Conservation (phyloP, 2,113 vertebrate species). For the Drymodes brunneopygia region DNA sequence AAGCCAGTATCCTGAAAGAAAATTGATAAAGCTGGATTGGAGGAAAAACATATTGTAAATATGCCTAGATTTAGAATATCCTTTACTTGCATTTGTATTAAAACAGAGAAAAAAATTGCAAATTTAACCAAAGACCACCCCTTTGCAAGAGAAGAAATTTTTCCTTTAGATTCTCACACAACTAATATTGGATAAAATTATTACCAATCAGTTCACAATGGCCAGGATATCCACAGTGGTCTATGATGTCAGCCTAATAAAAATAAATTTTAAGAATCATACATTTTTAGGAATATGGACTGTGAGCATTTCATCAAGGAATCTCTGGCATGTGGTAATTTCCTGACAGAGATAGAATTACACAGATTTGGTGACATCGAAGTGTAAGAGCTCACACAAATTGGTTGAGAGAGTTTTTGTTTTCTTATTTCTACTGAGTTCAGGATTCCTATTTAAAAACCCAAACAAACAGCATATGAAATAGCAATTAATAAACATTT, state of each 20-base stretch:
- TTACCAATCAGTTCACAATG: background rate
- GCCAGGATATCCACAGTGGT: background rate
- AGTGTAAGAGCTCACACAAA: background rate
- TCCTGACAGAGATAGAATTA: conserved; percentile 35
- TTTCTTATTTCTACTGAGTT: conserved; percentile 19
- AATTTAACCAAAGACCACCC: background rate
- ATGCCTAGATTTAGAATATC: background rate
- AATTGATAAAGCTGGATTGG: background rate
- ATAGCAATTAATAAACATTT: background rate
- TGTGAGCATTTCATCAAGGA: background rate
- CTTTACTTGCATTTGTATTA: background rate
- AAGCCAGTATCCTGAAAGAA: background rate
- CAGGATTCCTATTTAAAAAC: background rate
- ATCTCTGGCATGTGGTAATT: conserved; percentile 47
- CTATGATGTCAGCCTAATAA: conserved; percentile 2
- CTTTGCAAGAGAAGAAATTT: background rate
- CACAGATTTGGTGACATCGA: conserved; percentile 16
- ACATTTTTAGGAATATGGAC: background rate
- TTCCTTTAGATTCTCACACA: background rate
- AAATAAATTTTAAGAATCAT: background rate
- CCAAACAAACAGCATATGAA: background rate
- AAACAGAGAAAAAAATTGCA: background rate
- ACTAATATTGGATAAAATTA: background rate
- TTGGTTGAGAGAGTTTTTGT: background rate
- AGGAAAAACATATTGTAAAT: background rate